phyloP scores from a whole-genome alignment of 2,113 vertebrate genomes.

The Urocynchramus pylzowi region DNA sequence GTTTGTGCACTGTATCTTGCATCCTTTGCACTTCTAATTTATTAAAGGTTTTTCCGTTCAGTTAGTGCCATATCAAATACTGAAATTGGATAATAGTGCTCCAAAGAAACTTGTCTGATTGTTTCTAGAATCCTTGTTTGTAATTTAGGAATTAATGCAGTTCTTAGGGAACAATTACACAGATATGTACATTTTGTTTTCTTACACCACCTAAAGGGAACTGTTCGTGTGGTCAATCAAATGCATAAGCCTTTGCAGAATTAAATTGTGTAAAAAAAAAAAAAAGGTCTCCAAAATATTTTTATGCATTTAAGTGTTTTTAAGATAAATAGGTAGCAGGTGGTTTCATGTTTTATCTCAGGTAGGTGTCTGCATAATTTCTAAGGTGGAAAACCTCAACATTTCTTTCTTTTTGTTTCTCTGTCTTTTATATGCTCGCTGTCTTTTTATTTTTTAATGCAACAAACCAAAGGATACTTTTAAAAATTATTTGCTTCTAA shows the following conservation, averaged over 20 bases:
- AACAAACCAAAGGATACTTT: background rate
- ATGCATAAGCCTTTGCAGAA: background rate
- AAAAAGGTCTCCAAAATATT: background rate
- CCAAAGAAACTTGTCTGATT: background rate
- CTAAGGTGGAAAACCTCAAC: background rate
- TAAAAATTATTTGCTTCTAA: background rate
- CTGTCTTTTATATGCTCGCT: background rate
- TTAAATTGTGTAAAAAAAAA: background rate
- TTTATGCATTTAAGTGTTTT: background rate
- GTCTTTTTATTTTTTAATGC: background rate
- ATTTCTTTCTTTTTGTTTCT: background rate
- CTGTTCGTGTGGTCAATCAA: background rate
- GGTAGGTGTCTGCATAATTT: background rate
- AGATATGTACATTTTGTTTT: background rate
- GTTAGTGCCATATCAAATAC: background rate
- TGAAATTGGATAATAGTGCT: background rate
- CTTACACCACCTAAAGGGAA: background rate
- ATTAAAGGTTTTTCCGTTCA: background rate
- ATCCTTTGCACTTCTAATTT: background rate
- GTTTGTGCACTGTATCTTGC: background rate
- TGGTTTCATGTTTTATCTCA: background rate
- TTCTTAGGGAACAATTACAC: background rate
- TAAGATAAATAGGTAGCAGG: background rate
- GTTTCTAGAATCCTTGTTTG: background rate
- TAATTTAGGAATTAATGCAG: background rate